Percentiles rank a stretch among this genome's conserved stretches.
phyloP scores from a whole-genome alignment of 2,888 invertebrate species.

The Tholera decimalis region DNA sequence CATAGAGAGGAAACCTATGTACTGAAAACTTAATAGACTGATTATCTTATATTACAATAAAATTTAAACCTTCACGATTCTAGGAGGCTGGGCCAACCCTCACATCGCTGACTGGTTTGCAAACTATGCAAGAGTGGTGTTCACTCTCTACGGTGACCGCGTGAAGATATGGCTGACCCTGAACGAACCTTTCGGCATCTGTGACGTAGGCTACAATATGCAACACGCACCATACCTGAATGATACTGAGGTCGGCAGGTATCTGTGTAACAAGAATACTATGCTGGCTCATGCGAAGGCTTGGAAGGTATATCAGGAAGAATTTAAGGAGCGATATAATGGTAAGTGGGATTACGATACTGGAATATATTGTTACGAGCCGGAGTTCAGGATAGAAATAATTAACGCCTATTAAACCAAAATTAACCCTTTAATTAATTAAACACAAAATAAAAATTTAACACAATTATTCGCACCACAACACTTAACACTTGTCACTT shows the following conservation, averaged over 20 bases:
- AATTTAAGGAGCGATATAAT: slow-evolving; percentile 84
- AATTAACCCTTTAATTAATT: no score
- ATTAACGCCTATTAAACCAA: no score
- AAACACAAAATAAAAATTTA: no score
- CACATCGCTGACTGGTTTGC: slow-evolving; percentile 91
- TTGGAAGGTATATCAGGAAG: slow-evolving; percentile 89
- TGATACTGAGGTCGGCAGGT: slow-evolving; percentile 82
- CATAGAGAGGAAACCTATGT: no score
- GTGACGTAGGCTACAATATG: slow-evolving; percentile 81
- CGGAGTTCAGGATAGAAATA: no score
- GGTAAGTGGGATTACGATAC: slow-evolving; percentile 75
- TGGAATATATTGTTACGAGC: background rate
- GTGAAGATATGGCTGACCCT: slow-evolving; percentile 94
- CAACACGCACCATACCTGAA: slow-evolving; percentile 78
- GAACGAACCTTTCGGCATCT: slow-evolving; percentile 92
- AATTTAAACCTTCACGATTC: no score
- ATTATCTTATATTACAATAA: no score
- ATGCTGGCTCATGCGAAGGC: slow-evolving; percentile 92
- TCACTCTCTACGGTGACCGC: slow-evolving; percentile 91
- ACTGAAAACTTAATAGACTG: no score
- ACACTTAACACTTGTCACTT: no score
- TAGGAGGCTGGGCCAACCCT: slow-evolving; percentile 93
- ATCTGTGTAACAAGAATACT: slow-evolving; percentile 90
- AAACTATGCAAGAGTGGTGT: slow-evolving; percentile 91
- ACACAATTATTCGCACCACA: no score